phyloP scores from a whole-genome alignment of 2,888 invertebrate genomes.

The Shargacucullia verbasci region DNA sequence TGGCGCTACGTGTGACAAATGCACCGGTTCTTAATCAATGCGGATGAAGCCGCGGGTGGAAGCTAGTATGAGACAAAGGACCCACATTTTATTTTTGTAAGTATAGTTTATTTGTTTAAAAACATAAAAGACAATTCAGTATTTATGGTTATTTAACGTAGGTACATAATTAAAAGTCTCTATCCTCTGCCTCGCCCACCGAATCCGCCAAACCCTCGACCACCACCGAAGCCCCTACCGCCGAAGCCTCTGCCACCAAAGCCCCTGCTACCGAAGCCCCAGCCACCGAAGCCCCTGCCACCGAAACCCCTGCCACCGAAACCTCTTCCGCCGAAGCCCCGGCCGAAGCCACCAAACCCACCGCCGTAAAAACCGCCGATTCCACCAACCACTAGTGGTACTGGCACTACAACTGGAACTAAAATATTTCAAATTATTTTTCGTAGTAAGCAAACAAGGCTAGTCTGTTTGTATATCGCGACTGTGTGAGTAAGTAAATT shows the following conservation, averaged over 20 bases:
- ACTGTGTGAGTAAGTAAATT: no score
- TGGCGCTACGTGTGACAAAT: no score
- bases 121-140: no score
- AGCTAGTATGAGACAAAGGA: no score
- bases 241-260: slow-evolving; percentile 56
- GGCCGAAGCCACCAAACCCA: slow-evolving; percentile 62
- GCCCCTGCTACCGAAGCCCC: slow-evolving; percentile 64
- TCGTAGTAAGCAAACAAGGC: no score
- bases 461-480: no score
- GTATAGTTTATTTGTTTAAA: no score
- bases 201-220: slow-evolving; percentile 45
- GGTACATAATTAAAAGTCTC: slow-evolving; percentile 20
- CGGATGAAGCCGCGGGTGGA: no score
- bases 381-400: slow-evolving; percentile 63
- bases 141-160: no score
- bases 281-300: slow-evolving; percentile 57
- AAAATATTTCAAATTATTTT: slow-evolving; percentile 6
- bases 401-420: slow-evolving; percentile 57
- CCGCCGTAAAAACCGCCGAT: slow-evolving; percentile 60
- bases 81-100: no score
- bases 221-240: slow-evolving; percentile 55
- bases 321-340: slow-evolving; percentile 51
- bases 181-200: slow-evolving; percentile 27
- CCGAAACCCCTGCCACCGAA: slow-evolving; percentile 64
- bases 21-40: no score